Evolutionary conservation across 2,888 invertebrate genomes (phyloP).

Genomic region (Pristionchus arcanus): DNA sequence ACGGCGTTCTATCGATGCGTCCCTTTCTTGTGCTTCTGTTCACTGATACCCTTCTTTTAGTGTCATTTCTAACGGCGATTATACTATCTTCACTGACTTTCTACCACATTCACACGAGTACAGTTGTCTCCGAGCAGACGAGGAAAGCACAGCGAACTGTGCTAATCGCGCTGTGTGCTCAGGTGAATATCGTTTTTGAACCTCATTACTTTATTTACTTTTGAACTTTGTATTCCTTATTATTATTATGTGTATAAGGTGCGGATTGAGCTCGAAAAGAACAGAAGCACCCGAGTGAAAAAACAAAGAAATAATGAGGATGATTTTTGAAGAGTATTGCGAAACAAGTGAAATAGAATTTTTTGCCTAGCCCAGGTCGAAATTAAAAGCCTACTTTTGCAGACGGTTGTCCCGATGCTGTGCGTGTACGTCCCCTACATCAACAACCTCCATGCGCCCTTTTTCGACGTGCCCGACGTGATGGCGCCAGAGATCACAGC

Average conservation of each 20-base stretch:
- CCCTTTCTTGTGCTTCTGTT: not conserved
- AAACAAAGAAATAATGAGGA: too few relatives aligned
- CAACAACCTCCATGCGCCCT: not conserved
- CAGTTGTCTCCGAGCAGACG: not conserved
- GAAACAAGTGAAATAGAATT: too few relatives aligned
- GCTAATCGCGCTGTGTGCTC: not conserved
- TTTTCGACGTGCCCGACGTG: not conserved
- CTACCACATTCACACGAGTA: not conserved
- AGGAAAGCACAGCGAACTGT: not conserved
- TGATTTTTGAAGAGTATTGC: too few relatives aligned
- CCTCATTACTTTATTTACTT: too few relatives aligned
- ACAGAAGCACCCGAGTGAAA: too few relatives aligned
- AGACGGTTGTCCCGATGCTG: not conserved
- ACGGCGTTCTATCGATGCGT: not conserved
- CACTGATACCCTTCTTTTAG: not conserved
- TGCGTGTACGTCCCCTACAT: constrained; percentile 3
- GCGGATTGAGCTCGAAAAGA: too few relatives aligned
- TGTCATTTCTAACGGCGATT: not conserved
- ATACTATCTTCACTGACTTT: not conserved
- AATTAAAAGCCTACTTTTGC: not conserved
- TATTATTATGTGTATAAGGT: too few relatives aligned
- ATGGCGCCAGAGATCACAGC: not conserved
- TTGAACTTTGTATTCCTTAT: too few relatives aligned
- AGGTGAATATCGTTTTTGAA: too few relatives aligned
- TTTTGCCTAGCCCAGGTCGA: too few relatives aligned